phyloP scores from a whole-genome alignment of 2,888 invertebrate species.

The Hydrotaea cyrtoneurina region DNA sequence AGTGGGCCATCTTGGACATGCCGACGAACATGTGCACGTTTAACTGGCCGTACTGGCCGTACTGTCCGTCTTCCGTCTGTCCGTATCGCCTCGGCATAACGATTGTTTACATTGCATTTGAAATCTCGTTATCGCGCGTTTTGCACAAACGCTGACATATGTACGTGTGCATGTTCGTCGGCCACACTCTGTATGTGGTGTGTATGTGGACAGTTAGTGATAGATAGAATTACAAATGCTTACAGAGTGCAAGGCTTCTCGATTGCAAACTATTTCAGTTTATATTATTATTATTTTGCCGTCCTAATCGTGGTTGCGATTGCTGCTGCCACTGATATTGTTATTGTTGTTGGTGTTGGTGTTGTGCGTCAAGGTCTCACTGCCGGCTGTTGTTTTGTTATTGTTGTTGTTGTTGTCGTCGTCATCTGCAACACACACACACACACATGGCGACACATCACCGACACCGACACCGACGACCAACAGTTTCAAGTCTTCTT shows the following conservation, averaged over 20 bases:
- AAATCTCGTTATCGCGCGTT: slow-evolving; percentile 34
- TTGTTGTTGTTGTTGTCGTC: slow-evolving; percentile 8
- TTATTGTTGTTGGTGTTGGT: slow-evolving; percentile 16
- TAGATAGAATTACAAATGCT: slow-evolving; percentile 23
- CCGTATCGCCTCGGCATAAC: background rate
- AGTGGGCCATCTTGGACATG: background rate
- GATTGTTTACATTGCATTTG: slow-evolving; percentile 19
- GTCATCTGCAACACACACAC: background rate
- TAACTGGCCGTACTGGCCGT: background rate
- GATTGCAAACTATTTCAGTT: background rate
- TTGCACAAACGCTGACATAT: background rate
- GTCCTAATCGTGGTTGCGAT: background rate
- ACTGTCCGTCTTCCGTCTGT: background rate
- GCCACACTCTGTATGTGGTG: too few species aligned
- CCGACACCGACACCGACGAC: background rate
- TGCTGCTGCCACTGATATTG: slow-evolving; percentile 5
- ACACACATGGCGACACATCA: background rate
- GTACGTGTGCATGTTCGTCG: background rate
- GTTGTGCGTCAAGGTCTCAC: slow-evolving; percentile 42
- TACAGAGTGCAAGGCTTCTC: background rate
- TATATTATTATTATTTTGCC: background rate
- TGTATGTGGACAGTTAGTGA: background rate
- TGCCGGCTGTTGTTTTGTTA: slow-evolving; percentile 47
- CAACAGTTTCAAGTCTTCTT: slow-evolving; percentile 32
- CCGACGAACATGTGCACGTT: background rate